A percentile compares a stretch with the other conserved stretches of the same genome.
These are phyloP conservation scores for Lasiurus borealis DNA, from an alignment of 2,113 vertebrate genomes.

Conservation along the genomic window DNA sequence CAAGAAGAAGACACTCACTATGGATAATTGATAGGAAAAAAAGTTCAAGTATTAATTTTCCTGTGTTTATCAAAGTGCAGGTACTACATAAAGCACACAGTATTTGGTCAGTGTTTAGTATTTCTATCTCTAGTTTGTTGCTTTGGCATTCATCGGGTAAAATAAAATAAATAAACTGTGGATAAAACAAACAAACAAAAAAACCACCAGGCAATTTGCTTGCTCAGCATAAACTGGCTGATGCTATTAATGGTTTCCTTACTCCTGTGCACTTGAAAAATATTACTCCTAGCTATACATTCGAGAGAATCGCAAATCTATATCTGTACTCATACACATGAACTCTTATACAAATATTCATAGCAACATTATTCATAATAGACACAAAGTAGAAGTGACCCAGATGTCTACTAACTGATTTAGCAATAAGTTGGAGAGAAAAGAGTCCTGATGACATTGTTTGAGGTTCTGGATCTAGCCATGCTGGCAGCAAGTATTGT, in stretches of 20 bases:
- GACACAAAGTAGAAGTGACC: not conserved
- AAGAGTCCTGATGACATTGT: not conserved
- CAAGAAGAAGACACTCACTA: not conserved
- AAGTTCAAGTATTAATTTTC: not conserved
- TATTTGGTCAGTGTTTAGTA: not conserved
- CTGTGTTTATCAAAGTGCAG: too few relatives aligned
- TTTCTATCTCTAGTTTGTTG: not conserved
- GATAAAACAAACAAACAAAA: constrained; percentile 1
- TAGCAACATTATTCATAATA: not conserved
- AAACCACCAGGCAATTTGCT: not conserved
- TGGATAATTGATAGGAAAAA: not conserved
- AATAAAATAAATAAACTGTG: not conserved
- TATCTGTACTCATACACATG: not conserved
- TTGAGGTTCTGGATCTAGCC: not conserved
- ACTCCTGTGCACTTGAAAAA: not conserved
- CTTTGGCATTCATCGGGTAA: constrained; percentile 8
- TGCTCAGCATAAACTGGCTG: not conserved
- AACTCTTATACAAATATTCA: not conserved
- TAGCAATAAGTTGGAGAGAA: not conserved
- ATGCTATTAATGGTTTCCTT: not conserved
- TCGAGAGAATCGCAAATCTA: not conserved
- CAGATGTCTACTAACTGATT: not conserved
- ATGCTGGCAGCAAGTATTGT: not conserved
- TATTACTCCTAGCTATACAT: not conserved
- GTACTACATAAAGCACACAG: not conserved